Base-by-base conservation (phyloP, 2,113 vertebrate genomes). In the Asarcornis scutulata region DNA sequence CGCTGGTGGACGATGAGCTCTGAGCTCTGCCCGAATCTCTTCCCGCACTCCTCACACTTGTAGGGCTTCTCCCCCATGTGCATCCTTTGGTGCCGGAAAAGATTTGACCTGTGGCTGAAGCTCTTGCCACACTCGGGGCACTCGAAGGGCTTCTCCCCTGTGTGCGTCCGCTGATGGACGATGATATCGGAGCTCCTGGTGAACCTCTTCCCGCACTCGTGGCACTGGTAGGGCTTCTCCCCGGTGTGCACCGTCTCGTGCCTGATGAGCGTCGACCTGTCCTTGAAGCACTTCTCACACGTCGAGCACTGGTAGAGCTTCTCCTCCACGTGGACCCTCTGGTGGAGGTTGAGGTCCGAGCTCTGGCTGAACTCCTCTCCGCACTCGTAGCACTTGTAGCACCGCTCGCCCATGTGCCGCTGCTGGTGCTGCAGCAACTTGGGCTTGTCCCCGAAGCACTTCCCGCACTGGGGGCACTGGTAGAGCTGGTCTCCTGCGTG, bases 231-330 rank as follows among this genome's bases (percentile, higher is more conserved):
- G 9, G 97, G 96, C 38, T 96, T 97, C 46, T 98, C 97, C 7
- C 97, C 97, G 10, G 97, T 97, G 60, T 98, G 97, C 40, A 96
- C 82, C 56, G 83, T 92, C 74, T 96, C 95, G 81, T 98, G 97
- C 71, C 96, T 92, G 87, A 95, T 96, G 50, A 98, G 93, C 68
- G 97, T 95, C 84, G 96, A 97, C 84, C 95, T 88, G 75, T 96
- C 95, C 55, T 96, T 96, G 83, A 98, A 98, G 82, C 69, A 89
- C 75, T 95, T 96, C n/a, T 93, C 84, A 55, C 97, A 98, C 5
- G 96, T 91, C 22, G 86, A 91, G 84, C 97, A 98, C 21, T 79
- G 94, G 87, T 96, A 98, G 64, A 95, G 97, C 38, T 97, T 97
- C 63, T 97, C 96, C 81, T 95, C 97, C 50, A 96, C 94, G 55